These are phyloP conservation scores for Apantesis nais DNA, from an alignment of 2,888 invertebrate genomes.

Conservation along the genomic window DNA sequence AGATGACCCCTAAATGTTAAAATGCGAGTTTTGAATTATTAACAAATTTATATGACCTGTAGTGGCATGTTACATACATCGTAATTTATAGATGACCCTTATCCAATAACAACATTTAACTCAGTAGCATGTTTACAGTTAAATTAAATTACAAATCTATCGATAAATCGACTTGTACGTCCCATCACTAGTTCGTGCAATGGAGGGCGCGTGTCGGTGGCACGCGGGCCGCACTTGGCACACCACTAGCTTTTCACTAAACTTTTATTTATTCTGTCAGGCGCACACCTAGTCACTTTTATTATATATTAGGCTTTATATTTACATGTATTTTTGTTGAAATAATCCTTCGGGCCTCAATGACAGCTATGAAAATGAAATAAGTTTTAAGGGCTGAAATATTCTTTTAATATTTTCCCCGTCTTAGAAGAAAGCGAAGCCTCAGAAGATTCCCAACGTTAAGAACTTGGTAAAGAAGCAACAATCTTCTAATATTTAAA, in stretches of 20 bases:
- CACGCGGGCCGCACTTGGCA: slow-evolving; percentile 72
- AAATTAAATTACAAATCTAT: not conserved
- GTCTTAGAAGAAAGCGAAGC: not conserved
- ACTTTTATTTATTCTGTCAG: slow-evolving; percentile 83
- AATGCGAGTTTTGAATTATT: not conserved
- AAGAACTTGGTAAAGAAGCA: too few relatives aligned
- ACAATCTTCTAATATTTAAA: too few relatives aligned
- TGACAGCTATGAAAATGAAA: not conserved
- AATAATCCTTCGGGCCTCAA: not conserved
- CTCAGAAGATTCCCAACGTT: too few relatives aligned
- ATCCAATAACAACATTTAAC: too few relatives aligned
- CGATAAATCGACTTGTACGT: slow-evolving; percentile 15
- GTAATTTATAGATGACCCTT: too few relatives aligned
- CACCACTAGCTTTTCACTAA: slow-evolving; percentile 74
- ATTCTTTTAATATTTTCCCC: not conserved
- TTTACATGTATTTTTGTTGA: not conserved
- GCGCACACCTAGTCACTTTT: slow-evolving; percentile 58
- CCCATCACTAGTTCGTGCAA: slow-evolving; percentile 48
- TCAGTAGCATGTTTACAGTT: too few relatives aligned
- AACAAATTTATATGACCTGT: too few relatives aligned
- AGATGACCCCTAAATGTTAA: too few relatives aligned
- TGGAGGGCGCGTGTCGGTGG: slow-evolving; percentile 65
- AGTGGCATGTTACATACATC: too few relatives aligned
- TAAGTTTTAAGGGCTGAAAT: not conserved
- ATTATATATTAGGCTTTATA: slow-evolving; percentile 45